phyloP scores from a whole-genome alignment of 2,797 vertebrate genomes.

The Sphaeramia orbicularis region DNA sequence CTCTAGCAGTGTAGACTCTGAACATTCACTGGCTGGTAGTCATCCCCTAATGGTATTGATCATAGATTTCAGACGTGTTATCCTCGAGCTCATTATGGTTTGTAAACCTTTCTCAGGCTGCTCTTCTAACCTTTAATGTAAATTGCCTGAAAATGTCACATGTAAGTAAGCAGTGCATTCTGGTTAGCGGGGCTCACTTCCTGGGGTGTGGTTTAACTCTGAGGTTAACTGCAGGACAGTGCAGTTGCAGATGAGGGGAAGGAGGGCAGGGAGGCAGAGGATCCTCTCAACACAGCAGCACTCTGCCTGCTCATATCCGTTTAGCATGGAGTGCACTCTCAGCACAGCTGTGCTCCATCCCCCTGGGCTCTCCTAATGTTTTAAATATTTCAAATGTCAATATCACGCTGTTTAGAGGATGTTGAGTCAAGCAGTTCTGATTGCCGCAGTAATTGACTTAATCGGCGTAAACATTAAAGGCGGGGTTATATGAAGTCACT shows the following conservation, averaged over 20 bases:
- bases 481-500: constrained; percentile 73
- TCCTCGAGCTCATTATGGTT: constrained; percentile 65
- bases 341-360: constrained; percentile 86
- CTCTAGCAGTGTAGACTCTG: constrained; percentile 22
- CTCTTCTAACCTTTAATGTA: constrained; percentile 46
- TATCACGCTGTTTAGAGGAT: constrained; percentile 89
- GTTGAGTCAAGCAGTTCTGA: constrained; percentile 87
- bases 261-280: constrained; percentile 69
- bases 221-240: constrained; percentile 81
- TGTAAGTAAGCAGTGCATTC: constrained; percentile 71
- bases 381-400: constrained; percentile 90
- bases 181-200: constrained; percentile 57
- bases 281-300: constrained; percentile 83
- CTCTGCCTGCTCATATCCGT: constrained; percentile 83
- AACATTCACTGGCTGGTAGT: constrained; percentile 21
- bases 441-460: constrained; percentile 88
- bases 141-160: constrained; percentile 48
- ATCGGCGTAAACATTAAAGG: constrained; percentile 86
- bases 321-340: constrained; percentile 87
- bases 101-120: constrained; percentile 52
- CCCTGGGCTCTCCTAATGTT: constrained; percentile 87
- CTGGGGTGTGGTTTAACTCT: constrained; percentile 72
- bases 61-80: constrained; percentile 52
- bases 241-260: constrained; percentile 62
- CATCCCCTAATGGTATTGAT: constrained; percentile 70